Evolutionary conservation across 2,797 vertebrate genomes (phyloP).

Genomic region (Moxostoma hubbsi): DNA sequence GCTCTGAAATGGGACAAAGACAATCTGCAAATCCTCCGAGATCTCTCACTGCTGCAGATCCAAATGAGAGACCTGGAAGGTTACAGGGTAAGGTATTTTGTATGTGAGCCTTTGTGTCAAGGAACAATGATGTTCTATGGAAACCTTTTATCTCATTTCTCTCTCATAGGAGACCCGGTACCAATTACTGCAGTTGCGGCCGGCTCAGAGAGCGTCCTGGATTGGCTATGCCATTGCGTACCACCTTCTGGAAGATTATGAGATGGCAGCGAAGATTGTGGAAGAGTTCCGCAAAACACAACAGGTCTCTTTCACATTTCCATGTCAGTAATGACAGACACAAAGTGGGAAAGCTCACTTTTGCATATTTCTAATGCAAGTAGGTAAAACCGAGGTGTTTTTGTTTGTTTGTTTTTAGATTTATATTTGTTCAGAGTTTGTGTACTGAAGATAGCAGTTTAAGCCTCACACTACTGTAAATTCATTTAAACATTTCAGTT

Average conservation of each 20-base stretch:
- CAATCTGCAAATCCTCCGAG: slow-evolving; percentile 98
- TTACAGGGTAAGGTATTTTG: slow-evolving; percentile 86
- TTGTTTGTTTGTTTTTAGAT: too few species aligned
- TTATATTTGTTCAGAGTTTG: too few species aligned
- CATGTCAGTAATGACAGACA: background rate
- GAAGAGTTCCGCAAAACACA: slow-evolving; percentile 99
- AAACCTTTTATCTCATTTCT: background rate
- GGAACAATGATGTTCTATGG: background rate
- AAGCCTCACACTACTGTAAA: too few species aligned
- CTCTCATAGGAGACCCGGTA: slow-evolving; percentile 91
- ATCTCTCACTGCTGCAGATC: slow-evolving; percentile 97
- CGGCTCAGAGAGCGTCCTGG: slow-evolving; percentile 97
- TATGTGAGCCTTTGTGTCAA: background rate
- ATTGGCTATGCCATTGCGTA: slow-evolving; percentile 99
- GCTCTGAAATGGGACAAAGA: slow-evolving; percentile 99
- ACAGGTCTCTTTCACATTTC: slow-evolving; percentile 77
- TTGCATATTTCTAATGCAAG: background rate
- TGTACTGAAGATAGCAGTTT: too few species aligned
- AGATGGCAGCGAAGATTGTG: slow-evolving; percentile 98
- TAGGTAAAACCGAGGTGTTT: too few species aligned
- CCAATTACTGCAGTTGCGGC: slow-evolving; percentile 94
- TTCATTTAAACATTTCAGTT: too few species aligned
- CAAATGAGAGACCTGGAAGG: slow-evolving; percentile 99
- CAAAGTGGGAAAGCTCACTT: background rate
- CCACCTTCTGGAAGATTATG: slow-evolving; percentile 97